phyloP scores from a whole-genome alignment of 2,113 vertebrate species.

The Stigmatopora argus region DNA sequence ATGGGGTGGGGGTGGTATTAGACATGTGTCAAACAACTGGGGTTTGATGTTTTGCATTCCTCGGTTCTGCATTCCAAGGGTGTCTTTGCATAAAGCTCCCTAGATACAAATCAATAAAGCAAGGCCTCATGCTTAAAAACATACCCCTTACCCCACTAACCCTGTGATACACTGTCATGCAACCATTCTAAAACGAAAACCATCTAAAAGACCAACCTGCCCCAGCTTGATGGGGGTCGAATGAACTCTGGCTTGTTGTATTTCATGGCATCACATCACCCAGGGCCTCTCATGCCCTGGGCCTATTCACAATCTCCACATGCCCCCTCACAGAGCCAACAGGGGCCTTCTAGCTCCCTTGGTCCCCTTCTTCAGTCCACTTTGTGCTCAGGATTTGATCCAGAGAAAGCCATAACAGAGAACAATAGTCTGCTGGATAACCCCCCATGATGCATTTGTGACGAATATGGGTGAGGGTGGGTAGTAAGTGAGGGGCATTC shows the following conservation, averaged over 20 bases:
- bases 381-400: constrained; percentile 59
- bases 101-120: constrained; percentile 3
- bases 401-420: constrained; percentile 56
- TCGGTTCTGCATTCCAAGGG: constrained; percentile 4
- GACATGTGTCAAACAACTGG: constrained; percentile 8
- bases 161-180: constrained; percentile 4
- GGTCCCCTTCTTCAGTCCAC: constrained; percentile 46
- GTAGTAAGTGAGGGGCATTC: background rate
- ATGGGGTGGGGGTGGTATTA: background rate
- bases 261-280: constrained; percentile 64
- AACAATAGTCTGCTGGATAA: constrained; percentile 42
- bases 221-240: constrained; percentile 36
- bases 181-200: constrained; percentile 21
- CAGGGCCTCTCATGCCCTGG: constrained; percentile 50
- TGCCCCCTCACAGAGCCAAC: constrained; percentile 38
- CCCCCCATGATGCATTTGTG: constrained; percentile 60
- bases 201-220: constrained; percentile 56
- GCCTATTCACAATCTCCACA: constrained; percentile 50
- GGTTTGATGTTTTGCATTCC: constrained; percentile 6
- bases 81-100: constrained; percentile 1
- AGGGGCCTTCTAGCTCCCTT: constrained; percentile 52
- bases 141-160: constrained; percentile 25
- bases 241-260: constrained; percentile 61
- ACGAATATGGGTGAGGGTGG: constrained; percentile 43
- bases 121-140: constrained; percentile 15